These are phyloP conservation scores for Drosophila orena DNA, from an alignment of 1,140 invertebrate genomes.

Conservation along the genomic window DNA sequence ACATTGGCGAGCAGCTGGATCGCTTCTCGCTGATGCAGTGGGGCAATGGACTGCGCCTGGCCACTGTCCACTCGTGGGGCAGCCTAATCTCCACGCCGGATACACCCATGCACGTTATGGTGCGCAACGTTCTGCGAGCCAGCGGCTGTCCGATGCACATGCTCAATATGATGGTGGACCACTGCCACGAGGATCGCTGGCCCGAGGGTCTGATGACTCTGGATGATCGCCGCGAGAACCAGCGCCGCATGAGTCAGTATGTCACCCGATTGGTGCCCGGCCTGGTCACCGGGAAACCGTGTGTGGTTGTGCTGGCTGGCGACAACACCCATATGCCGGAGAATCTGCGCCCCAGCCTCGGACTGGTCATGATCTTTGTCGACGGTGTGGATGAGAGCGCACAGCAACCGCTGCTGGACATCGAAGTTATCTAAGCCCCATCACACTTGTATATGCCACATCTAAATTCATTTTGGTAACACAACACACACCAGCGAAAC, in stretches of 20 bases:
- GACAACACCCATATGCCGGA: conserved; percentile 69
- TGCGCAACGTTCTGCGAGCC: conserved; percentile 43
- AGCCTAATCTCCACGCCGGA: conserved; percentile 68
- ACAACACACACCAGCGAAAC: neutral
- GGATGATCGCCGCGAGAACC: conserved; percentile 49
- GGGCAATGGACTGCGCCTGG: conserved; percentile 37
- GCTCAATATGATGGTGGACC: conserved; percentile 53
- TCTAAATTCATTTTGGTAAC: conserved; percentile 37
- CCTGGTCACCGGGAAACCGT: conserved; percentile 31
- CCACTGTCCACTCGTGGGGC: conserved; percentile 51
- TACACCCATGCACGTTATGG: conserved; percentile 38
- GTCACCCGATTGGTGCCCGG: conserved; percentile 46
- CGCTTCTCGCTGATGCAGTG: conserved; percentile 61
- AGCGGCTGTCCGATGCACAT: conserved; percentile 59
- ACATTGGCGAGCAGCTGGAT: conserved; percentile 64
- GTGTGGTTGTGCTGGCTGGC: conserved; percentile 46
- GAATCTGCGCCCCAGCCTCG: conserved; percentile 49
- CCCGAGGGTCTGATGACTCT: conserved; percentile 52
- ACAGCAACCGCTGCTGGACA: conserved; percentile 11
- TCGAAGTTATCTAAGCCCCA: conserved; percentile 12
- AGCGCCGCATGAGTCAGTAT: conserved; percentile 28
- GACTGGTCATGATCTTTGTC: conserved; percentile 59
- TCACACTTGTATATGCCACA: neutral
- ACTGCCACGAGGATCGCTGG: conserved; percentile 64
- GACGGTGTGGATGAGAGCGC: conserved; percentile 54